Conservation (phyloP, 2,888 invertebrate genomes). For the Xylocampa areola region DNA sequence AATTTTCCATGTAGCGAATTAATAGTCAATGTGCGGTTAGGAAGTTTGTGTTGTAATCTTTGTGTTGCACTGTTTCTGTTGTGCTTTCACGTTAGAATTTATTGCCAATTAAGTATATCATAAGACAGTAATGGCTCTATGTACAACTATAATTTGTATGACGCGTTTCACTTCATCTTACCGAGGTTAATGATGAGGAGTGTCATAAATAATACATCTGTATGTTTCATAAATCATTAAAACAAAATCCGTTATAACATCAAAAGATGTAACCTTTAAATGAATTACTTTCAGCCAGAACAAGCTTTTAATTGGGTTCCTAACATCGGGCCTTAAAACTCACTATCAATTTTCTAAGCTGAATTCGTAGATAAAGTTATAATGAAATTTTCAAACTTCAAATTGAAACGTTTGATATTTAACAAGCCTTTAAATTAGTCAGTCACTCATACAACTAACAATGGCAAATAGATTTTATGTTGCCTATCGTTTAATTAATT, state of each 20-base stretch:
- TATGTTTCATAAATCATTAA: constrained; percentile 5
- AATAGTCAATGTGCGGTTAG: constrained; percentile 54
- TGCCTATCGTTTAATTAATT: constrained; percentile 14
- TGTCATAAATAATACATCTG: no score
- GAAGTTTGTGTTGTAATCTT: constrained; percentile 40
- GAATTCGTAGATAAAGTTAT: constrained; percentile 47
- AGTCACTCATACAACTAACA: constrained; percentile 44
- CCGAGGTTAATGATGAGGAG: no score
- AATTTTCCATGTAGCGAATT: constrained; percentile 56
- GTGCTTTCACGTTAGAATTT: constrained; percentile 28
- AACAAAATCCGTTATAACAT: no score
- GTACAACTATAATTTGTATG: no score
- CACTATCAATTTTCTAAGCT: constrained; percentile 52
- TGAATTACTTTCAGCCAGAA: constrained; percentile 18
- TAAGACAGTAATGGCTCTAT: no score
- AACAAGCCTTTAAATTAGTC: constrained; percentile 47
- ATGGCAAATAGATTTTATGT: constrained; percentile 34
- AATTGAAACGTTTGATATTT: constrained; percentile 55
- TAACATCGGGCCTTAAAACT: constrained; percentile 18
- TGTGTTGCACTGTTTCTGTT: constrained; percentile 35
- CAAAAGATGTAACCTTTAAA: constrained; percentile 7
- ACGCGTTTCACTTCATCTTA: no score
- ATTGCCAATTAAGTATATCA: no score
- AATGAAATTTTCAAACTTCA: constrained; percentile 49
- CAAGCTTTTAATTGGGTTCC: constrained; percentile 45